A percentile compares a stretch with the other conserved stretches of the same genome.
Evolutionary conservation across 2,888 invertebrate species (phyloP).

Genomic region (Ichneumoninae sp.): DNA sequence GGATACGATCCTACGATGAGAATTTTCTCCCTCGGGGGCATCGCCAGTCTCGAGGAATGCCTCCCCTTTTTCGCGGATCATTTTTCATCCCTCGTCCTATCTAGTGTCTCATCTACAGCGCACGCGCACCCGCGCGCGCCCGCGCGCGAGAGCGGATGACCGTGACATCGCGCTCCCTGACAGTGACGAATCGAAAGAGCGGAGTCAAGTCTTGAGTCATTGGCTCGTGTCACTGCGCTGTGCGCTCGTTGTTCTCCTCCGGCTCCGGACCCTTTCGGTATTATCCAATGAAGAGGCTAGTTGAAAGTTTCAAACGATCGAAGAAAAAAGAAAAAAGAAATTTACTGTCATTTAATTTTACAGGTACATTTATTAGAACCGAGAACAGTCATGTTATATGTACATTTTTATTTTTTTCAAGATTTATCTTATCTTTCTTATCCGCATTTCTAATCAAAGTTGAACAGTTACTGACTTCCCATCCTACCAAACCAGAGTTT

Average conservation of each 20-base stretch:
- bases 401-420: not conserved
- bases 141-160: conserved; percentile 70
- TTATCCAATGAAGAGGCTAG: conserved; percentile 1
- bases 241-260: conserved; percentile 43
- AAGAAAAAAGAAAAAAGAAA: not conserved
- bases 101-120: conserved; percentile 81
- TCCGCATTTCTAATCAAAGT: no score
- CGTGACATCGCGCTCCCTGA: conserved; percentile 83
- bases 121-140: conserved; percentile 49
- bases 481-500: not conserved
- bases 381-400: not conserved
- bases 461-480: not conserved
- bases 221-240: conserved; percentile 66
- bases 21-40: conserved; percentile 46
- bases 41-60: conserved; percentile 62
- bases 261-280: conserved; percentile 52
- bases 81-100: conserved; percentile 82
- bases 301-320: conserved; percentile 3
- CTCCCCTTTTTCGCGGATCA: conserved; percentile 82
- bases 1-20: conserved; percentile 1
- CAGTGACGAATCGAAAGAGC: conserved; percentile 84
- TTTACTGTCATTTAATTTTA: not conserved
- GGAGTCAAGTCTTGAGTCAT: conserved; percentile 82
- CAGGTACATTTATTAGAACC: not conserved
- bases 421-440: not conserved